Percentiles rank a stretch among this genome's conserved stretches.
Conservation (phyloP, 30 jellyfish, hydroid and myxozoan genomes). For the Sanderia malayensis region DNA sequence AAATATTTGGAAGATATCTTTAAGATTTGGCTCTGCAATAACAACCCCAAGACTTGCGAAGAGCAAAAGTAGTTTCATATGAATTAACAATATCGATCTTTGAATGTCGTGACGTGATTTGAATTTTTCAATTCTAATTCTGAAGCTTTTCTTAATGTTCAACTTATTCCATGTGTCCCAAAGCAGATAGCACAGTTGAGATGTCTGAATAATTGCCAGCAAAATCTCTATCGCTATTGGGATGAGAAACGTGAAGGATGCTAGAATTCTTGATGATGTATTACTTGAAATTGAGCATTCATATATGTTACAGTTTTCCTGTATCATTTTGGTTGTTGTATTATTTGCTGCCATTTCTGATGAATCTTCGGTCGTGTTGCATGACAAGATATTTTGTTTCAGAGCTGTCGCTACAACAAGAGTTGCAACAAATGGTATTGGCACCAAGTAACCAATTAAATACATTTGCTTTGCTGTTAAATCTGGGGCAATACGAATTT, state of each 20-base stretch:
- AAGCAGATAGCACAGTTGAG: background rate
- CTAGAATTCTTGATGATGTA: background rate
- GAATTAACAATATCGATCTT: background rate
- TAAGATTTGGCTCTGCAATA: background rate
- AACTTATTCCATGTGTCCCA: slow-evolving; percentile 3
- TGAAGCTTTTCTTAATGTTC: background rate
- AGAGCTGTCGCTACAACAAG: background rate
- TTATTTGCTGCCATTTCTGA: background rate
- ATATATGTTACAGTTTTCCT: background rate
- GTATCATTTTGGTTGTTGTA: background rate
- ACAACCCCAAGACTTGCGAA: background rate
- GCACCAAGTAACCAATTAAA: slow-evolving; percentile 5
- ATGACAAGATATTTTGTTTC: background rate
- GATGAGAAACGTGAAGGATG: background rate
- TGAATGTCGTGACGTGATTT: background rate
- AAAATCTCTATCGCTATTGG: background rate
- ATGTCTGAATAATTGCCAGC: background rate
- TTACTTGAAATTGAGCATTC: background rate
- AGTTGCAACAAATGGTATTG: background rate
- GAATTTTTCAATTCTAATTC: background rate
- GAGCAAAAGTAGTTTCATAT: background rate
- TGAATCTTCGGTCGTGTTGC: background rate
- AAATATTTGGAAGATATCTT: background rate
- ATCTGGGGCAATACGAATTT: background rate
- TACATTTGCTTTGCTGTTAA: background rate